Evolutionary conservation across 2,888 invertebrate genomes (phyloP).

Genomic region (Alviniconcha strummeri): DNA sequence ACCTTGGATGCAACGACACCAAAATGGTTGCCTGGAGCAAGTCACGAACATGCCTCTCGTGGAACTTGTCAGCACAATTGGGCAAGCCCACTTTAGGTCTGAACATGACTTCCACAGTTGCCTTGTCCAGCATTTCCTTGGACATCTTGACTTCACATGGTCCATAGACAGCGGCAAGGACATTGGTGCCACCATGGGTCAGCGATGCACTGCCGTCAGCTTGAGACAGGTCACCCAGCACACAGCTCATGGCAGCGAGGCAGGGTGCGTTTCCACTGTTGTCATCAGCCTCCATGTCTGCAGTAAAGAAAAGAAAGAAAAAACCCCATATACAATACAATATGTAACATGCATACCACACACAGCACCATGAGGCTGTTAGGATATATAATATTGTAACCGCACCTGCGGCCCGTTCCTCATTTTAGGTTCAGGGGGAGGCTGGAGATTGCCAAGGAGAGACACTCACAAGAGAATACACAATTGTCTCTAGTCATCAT

Average conservation of each 20-base stretch:
- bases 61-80: constrained; percentile 81
- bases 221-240: constrained; percentile 59
- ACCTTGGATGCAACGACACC: constrained; percentile 85
- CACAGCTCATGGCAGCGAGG: constrained; percentile 54
- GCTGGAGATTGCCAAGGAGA: too few relatives aligned
- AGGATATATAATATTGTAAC: too few relatives aligned
- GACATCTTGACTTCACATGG: constrained; percentile 85
- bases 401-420: too few relatives aligned
- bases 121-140: constrained; percentile 85
- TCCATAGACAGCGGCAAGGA: constrained; percentile 86
- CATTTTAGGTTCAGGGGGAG: too few relatives aligned
- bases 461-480: too few relatives aligned
- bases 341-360: not conserved
- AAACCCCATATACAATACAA: not conserved
- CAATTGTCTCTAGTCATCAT: too few relatives aligned
- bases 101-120: constrained; percentile 86
- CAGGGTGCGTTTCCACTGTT: not conserved
- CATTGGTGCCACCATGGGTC: constrained; percentile 82
- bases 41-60: constrained; percentile 84
- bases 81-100: constrained; percentile 86
- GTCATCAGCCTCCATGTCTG: constrained; percentile 29
- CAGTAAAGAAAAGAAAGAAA: not conserved
- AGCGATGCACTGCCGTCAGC: constrained; percentile 66
- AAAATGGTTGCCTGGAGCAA: constrained; percentile 85
- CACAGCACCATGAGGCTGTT: not conserved